phyloP scores from a whole-genome alignment of 1,140 invertebrate species.

The Drosophila azteca region DNA sequence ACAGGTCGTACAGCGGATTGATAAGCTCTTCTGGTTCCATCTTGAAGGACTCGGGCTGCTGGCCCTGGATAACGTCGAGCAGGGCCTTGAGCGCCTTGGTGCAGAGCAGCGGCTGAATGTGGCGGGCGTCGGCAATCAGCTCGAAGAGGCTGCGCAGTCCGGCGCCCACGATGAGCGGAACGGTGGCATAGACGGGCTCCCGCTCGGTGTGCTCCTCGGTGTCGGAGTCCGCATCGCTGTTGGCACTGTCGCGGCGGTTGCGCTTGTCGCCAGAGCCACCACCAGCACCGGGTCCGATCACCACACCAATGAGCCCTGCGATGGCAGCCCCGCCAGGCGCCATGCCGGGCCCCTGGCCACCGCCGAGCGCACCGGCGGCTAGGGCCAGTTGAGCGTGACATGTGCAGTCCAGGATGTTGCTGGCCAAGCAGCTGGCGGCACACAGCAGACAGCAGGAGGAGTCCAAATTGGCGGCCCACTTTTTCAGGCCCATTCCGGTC shows the following conservation, averaged over 20 bases:
- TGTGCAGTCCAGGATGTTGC: conserved; percentile 73
- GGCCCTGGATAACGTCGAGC: conserved; percentile 94
- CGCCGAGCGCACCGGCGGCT: conserved; percentile 17
- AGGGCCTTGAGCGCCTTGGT: conserved; percentile 93
- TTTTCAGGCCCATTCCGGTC: conserved; percentile 32
- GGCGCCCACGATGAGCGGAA: conserved; percentile 92
- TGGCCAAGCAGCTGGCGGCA: conserved; percentile 68
- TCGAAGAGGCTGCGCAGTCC: conserved; percentile 96
- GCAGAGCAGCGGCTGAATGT: conserved; percentile 92
- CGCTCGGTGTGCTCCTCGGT: conserved; percentile 74
- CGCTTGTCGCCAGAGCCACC: conserved; percentile 42
- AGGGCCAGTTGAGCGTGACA: conserved; percentile 62
- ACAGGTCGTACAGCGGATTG: conserved; percentile 90
- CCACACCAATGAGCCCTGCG: conserved; percentile 19
- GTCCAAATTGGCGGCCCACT: conserved; percentile 51
- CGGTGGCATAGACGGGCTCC: conserved; percentile 67
- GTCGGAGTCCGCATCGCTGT: conserved; percentile 78
- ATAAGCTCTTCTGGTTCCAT: conserved; percentile 90
- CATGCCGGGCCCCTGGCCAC: conserved; percentile 8
- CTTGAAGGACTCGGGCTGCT: conserved; percentile 84
- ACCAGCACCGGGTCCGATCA: conserved; percentile 27
- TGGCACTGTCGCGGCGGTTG: conserved; percentile 61
- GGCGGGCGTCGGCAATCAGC: conserved; percentile 93
- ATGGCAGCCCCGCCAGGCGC: conserved; percentile 23
- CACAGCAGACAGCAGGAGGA: conserved; percentile 75